Evolutionary conservation across 2,113 vertebrate species (phyloP), one percentile per base, ranked within the genome.

Genomic region (Chloebia gouldiae): DNA sequence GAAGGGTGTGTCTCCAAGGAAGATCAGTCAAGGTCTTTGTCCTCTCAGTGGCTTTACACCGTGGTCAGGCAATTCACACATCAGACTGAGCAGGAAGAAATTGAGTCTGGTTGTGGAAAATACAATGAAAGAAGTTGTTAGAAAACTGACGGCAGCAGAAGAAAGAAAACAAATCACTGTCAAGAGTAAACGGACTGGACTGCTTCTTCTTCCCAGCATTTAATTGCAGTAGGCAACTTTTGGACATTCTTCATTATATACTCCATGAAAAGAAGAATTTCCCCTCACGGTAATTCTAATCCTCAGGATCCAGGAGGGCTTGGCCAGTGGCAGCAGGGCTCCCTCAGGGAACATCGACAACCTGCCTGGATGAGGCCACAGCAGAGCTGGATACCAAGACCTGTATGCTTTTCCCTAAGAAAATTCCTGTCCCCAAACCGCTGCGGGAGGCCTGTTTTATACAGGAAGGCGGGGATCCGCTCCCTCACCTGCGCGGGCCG

Each of bases 381-480:
- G 53, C 44, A 33, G 27, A 30, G 23, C 6, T 8, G 4, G 33
- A 3, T 13, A 33, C 15, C 33, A 10, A 25, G 7, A 8, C 61
- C 16, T 3, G 10, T 1, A 27, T 4, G 6, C 44, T 13, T 11
- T 12, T 37, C 42, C 20, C 22, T 11, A n/a, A 12, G 28, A 12
- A n/a, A 47, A 23, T 6, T 31, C 35, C 64, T 16, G 31, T 27
- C 21, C 31, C 22, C 14, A 47, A 44, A 10, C 4, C 15, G 3
- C 2, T 0, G 37, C 9, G 37, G 66, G 13, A 45, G 24, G 22
- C 11, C 30, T 11, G 20, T 20, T 64, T 64, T 20, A 15, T 10
- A 22, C 3, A 5, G 23, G 23, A 1, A 5, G 6, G 21, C 1
- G 11, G 40, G 2, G 30, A 47, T 6, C 35, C 5, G 2, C 11